Base-by-base conservation (phyloP, 2,113 vertebrate genomes). In the Nycticorax nycticorax region DNA sequence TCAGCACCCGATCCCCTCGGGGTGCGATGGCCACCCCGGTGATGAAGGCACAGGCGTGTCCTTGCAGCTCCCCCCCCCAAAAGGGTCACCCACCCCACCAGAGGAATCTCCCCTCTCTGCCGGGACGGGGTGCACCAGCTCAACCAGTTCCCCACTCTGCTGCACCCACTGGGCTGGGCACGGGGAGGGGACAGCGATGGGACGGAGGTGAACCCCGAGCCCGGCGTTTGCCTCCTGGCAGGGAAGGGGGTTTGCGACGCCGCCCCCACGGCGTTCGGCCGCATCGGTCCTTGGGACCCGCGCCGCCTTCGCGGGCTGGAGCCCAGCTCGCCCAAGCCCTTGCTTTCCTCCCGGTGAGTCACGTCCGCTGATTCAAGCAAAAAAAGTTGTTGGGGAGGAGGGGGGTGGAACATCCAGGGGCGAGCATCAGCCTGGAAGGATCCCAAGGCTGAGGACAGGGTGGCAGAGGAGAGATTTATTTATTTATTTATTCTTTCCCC, bases 241-340 rank as follows among this genome's bases (percentile, higher is more conserved):
- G 67, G 14, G 3, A 3, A 47, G 12, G 14, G 33, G 39, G 39
- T 12, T 57, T 8, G 35, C 17, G 5, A 1, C 0, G 2, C 37
- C 0, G 4, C 37, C 16, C 2, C 35, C 11, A 0, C 0, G 24
- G n/a, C 5, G 14, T 24, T 14, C 2, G 1, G 50, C 21, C 3
- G 12, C 53, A 1, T 16, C 10, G 2, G 55, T 22, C 69, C 15
- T 5, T 1, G 21, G 68, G 76, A 47, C 22, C 50, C 9, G 8
- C 0, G 35, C 6, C 1, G 5, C 39, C 28, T 6, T 11, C 6
- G 1, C 5, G 11, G n/a, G 53, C 68, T 1, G 5, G 39, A 62
- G 74, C 68, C 0, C 21, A 3, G 79, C 66, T 41, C 56, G 0
- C 10, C 69, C 8, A 0, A 23, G n/a, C 72, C 12, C 24, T 35